A percentile compares a stretch with the other conserved stretches of the same genome.
phyloP scores from a whole-genome alignment of 2,888 invertebrate genomes.

The Arrhopalites spinosus region DNA sequence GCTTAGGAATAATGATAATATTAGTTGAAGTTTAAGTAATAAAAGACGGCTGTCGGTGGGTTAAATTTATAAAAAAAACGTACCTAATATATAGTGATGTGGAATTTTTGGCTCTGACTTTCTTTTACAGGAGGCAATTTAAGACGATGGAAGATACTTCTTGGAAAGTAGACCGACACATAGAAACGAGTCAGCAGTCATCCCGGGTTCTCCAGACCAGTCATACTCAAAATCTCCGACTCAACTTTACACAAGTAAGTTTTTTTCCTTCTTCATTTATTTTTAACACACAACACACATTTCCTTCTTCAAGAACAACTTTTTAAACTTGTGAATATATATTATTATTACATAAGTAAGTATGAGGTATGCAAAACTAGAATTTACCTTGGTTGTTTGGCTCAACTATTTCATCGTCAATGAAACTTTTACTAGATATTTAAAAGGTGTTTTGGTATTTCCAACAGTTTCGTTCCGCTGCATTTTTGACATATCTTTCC shows the following conservation, averaged over 20 bases:
- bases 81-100: not conserved
- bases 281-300: not conserved
- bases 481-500: too few species aligned
- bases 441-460: not conserved
- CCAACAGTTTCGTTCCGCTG: not conserved
- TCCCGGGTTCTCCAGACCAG: slow-evolving; percentile 24
- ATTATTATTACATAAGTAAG: not conserved
- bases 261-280: not conserved
- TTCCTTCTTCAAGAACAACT: not conserved
- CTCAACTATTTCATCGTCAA: not conserved
- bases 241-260: slow-evolving; percentile 33
- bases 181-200: slow-evolving; percentile 11
- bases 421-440: not conserved
- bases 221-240: slow-evolving; percentile 31
- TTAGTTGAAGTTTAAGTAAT: not conserved
- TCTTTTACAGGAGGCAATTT: not conserved
- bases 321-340: not conserved
- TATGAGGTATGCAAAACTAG: not conserved
- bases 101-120: slow-evolving; percentile 8
- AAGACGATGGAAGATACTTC: slow-evolving; percentile 24
- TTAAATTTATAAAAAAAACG: not conserved
- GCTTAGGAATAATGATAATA: not conserved
- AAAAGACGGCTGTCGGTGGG: slow-evolving; percentile 16
- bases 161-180: slow-evolving; percentile 17
- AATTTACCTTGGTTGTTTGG: slow-evolving; percentile 5